phyloP scores from a whole-genome alignment of 2,888 invertebrate species.

The Zygogramma bicolorata region DNA sequence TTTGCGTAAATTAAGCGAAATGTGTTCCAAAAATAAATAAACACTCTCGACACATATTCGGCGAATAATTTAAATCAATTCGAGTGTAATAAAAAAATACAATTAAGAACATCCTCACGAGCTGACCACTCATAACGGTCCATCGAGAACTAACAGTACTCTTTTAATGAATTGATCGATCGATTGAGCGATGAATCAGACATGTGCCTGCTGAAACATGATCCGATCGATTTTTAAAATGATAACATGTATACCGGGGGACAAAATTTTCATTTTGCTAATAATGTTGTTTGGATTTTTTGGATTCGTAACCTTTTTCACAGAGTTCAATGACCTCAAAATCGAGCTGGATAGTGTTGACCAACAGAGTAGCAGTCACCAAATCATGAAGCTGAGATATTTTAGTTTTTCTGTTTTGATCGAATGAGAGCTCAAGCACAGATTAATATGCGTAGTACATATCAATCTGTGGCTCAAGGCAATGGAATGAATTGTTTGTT shows the following conservation, averaged over 20 bases:
- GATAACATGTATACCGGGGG: background rate
- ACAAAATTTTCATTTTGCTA: no score
- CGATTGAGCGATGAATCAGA: background rate
- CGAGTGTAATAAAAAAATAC: background rate
- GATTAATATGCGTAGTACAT: no score
- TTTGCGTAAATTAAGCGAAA: background rate
- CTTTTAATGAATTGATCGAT: constrained; percentile 7
- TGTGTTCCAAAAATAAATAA: background rate
- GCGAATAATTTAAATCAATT: background rate
- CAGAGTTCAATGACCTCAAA: no score
- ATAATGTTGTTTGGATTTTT: no score
- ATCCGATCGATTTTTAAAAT: background rate
- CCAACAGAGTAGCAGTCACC: no score
- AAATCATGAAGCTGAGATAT: no score
- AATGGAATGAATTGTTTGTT: no score
- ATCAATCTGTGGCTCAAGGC: no score
- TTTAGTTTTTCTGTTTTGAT: no score
- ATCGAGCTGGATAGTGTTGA: no score
- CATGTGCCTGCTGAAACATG: background rate
- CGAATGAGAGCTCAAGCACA: no score
- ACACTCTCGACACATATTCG: background rate
- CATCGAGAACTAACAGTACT: background rate
- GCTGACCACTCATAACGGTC: background rate
- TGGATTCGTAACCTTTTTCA: no score
- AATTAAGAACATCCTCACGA: background rate